phyloP scores from a whole-genome alignment of 2,113 vertebrate genomes.

The Nesogale talazaci region DNA sequence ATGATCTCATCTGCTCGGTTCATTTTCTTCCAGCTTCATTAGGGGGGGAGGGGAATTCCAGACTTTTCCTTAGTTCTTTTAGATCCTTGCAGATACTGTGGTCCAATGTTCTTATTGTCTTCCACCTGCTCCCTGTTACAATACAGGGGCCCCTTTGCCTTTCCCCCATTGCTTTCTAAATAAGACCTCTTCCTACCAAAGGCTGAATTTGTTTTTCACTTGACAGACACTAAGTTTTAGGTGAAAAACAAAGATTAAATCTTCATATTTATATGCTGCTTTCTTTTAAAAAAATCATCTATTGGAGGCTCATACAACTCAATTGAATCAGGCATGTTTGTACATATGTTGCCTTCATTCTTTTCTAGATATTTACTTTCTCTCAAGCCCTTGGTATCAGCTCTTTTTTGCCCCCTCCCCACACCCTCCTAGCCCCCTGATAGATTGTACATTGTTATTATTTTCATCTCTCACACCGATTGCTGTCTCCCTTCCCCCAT shows the following conservation, averaged over 20 bases:
- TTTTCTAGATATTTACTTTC: too few species aligned
- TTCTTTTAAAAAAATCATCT: neutral
- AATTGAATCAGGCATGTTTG: too few species aligned
- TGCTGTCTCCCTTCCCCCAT: too few species aligned
- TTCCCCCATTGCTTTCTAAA: neutral
- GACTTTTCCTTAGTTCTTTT: neutral
- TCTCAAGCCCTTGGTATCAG: too few species aligned
- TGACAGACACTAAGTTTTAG: neutral
- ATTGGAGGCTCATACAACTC: too few species aligned
- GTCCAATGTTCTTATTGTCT: neutral
- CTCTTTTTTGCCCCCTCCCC: too few species aligned
- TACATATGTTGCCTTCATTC: too few species aligned
- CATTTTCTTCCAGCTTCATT: neutral
- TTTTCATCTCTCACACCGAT: too few species aligned
- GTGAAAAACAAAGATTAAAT: neutral
- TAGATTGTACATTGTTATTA: too few species aligned
- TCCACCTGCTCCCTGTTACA: neutral
- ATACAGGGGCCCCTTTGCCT: neutral
- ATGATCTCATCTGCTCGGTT: neutral
- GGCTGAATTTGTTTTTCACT: neutral
- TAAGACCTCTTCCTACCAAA: neutral
- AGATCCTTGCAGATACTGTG: neutral
- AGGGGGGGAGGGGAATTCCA: neutral
- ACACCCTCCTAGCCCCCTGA: too few species aligned
- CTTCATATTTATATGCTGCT: neutral